Evolutionary conservation across 2,113 vertebrate species (phyloP).

Genomic region (Proteles cristata): DNA sequence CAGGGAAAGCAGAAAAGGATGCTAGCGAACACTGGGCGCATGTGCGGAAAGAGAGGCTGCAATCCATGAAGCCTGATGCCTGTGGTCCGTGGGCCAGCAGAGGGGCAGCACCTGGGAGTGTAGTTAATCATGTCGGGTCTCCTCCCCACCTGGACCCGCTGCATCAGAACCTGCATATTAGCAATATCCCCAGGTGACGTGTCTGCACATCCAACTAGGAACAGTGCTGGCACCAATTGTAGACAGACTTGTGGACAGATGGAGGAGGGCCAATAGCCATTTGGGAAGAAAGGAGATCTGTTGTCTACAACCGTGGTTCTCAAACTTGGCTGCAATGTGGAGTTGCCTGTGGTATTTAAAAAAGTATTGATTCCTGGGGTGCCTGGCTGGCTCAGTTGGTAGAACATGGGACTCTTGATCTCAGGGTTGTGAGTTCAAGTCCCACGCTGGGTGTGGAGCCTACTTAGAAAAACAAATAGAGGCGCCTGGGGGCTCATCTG

Average conservation of each 20-base stretch:
- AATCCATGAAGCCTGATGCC: accelerated
- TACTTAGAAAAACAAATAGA: neutral
- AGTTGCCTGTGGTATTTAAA: neutral
- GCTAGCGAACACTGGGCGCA: accelerated
- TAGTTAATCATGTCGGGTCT: neutral
- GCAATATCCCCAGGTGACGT: neutral
- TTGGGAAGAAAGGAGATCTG: neutral
- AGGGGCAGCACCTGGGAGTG: neutral
- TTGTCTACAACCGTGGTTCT: neutral
- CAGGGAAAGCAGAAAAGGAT: neutral
- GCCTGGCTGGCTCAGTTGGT: neutral
- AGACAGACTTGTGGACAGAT: neutral
- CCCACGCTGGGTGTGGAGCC: neutral
- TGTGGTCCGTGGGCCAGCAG: neutral
- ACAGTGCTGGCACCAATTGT: too few relatives aligned
- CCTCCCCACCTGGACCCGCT: accelerated
- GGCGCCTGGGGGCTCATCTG: too few relatives aligned
- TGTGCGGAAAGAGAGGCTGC: neutral
- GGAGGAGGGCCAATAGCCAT: neutral
- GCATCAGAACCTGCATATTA: neutral
- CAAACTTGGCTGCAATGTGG: neutral
- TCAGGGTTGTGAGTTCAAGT: neutral
- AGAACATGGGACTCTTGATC: neutral
- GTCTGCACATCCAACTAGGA: neutral
- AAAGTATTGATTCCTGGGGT: neutral